Evolutionary conservation across 2,797 vertebrate species (phyloP).

Genomic region (Morus bassanus): DNA sequence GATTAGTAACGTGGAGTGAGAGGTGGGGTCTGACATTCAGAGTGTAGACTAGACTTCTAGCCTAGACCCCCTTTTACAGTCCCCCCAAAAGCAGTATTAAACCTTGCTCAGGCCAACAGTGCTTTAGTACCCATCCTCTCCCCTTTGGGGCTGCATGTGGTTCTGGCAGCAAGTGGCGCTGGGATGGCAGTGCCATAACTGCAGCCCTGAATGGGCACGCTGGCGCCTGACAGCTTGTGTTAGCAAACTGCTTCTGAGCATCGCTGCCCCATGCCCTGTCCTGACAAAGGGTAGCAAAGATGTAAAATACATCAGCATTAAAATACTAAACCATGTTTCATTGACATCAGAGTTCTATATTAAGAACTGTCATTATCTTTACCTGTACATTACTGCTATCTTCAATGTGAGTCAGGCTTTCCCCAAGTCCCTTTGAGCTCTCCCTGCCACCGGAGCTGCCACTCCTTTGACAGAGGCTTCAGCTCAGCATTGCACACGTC

Average conservation of each 20-base stretch:
- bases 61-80: background rate
- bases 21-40: accelerated
- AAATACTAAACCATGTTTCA: background rate
- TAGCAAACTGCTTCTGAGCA: background rate
- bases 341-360: background rate
- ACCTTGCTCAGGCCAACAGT: background rate
- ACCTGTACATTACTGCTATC: accelerated
- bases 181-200: background rate
- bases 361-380: background rate
- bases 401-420: background rate
- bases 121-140: background rate
- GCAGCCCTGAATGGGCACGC: accelerated
- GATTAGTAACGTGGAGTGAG: background rate
- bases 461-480: background rate
- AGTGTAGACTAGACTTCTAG: background rate
- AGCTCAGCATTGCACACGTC: background rate
- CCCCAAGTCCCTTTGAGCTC: background rate
- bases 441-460: background rate
- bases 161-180: accelerated
- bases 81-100: background rate
- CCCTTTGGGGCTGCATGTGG: background rate
- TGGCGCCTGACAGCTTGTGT: background rate
- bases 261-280: accelerated
- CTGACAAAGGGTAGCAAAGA: background rate
- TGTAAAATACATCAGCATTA: background rate